Percentiles rank a stretch among this genome's conserved stretches.
Conservation (phyloP, 23 tunicate species). For the Halocynthia aurantium region DNA sequence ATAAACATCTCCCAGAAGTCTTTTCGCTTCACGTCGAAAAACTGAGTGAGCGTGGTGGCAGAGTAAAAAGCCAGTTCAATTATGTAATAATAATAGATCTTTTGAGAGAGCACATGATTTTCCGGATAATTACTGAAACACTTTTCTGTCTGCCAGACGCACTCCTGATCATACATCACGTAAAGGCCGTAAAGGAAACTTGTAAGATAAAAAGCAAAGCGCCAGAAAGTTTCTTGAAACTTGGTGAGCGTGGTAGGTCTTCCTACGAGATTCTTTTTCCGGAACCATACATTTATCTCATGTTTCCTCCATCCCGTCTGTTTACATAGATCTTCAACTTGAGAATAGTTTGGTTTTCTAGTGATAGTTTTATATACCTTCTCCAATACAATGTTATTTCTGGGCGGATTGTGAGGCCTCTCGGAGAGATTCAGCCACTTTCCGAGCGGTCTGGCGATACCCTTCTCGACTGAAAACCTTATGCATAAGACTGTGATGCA, state of each 20-base stretch:
- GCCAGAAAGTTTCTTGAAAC: constrained; percentile 67
- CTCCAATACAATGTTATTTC: constrained; percentile 56
- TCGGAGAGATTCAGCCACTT: constrained; percentile 49
- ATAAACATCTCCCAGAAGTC: constrained; percentile 90
- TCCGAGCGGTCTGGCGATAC: constrained; percentile 68
- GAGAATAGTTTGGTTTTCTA: constrained; percentile 32
- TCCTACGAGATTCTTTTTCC: constrained; percentile 37
- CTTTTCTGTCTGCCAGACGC: constrained; percentile 17
- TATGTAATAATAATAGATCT: constrained; percentile 60
- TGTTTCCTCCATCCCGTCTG: constrained; percentile 78
- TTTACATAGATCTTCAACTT: constrained; percentile 52
- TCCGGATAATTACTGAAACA: constrained; percentile 85
- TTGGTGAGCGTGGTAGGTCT: constrained; percentile 65
- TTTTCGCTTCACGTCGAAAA: constrained; percentile 86
- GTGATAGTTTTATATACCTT: constrained; percentile 67
- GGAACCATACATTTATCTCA: constrained; percentile 74
- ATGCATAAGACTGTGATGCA: constrained; percentile 46
- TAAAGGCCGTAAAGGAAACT: constrained; percentile 23
- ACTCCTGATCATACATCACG: constrained; percentile 23
- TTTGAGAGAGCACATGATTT: constrained; percentile 38
- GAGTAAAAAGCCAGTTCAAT: constrained; percentile 76
- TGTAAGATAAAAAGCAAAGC: constrained; percentile 12
- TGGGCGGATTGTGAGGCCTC: constrained; percentile 47
- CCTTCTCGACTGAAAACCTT: constrained; percentile 61
- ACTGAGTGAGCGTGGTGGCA: constrained; percentile 70